Base-by-base conservation (phyloP, 2,113 vertebrate species). In the Bungarus multicinctus region DNA sequence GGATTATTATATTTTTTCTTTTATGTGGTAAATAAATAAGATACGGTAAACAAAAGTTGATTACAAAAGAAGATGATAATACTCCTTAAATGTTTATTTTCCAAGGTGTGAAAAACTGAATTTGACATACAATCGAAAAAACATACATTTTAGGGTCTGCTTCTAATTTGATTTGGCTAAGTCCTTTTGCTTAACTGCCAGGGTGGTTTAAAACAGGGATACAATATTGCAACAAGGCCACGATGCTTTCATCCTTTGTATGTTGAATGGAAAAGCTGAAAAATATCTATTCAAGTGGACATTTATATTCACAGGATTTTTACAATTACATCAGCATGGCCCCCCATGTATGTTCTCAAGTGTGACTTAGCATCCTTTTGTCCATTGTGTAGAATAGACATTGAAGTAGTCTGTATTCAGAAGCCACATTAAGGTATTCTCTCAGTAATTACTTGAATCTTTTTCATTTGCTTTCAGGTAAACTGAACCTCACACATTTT, bases 381-480 rank as follows among this genome's bases (percentile, higher is more conserved):
- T 89, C 43, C 89, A 90, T 39, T 93, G 88, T 86, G 14, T 30
- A 85, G 53, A 89, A 58, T 34, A 45, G 88, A 89, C 69, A 58
- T 39, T 86, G 92, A 60, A 85, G 6, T 86, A 54, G 69, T 93
- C 54, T 90, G 22, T 89, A 25, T 93, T 86, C 74, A 89, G 69
- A 90, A 93, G 30, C 74, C 69, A 60, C 92, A 85, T 90, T 93
- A 93, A 93, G 69, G 30, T 89, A 43, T 85, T 88, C 85, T 89
- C 88, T 89, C 39, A 57, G 69, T 90, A 93, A 93, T 60, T 93
- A 88, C 85, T 55, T 58, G 54, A 74, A 90, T 93, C 88, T 93
- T 74, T 89, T 27, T 9, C 50, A 45, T 89, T n/a, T 60, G 69
- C 54, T 43, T 92, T 81, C 54, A 85, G 85, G 88, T 53, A 58